Percentiles rank a stretch among this genome's conserved stretches.
These are phyloP conservation scores for Saturnia pavonia DNA, from an alignment of 2,888 invertebrate genomes.

Conservation along the genomic window DNA sequence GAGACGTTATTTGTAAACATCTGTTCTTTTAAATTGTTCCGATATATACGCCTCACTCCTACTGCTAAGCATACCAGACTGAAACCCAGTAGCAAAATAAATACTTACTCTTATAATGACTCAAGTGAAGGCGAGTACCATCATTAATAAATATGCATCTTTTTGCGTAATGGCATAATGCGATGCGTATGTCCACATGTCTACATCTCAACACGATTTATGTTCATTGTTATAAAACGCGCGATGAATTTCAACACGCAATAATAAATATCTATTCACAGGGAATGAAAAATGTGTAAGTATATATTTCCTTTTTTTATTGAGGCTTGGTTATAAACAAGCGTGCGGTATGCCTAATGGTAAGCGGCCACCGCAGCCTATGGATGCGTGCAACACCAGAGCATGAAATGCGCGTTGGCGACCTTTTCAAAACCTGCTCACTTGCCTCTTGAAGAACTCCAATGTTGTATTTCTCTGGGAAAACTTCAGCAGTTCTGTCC, in stretches of 20 bases:
- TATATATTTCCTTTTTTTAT: not conserved
- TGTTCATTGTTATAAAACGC: not conserved
- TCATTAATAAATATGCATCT: slow-evolving; percentile 1
- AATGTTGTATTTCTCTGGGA: too few relatives aligned
- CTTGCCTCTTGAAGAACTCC: too few relatives aligned
- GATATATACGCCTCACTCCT: too few relatives aligned
- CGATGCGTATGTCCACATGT: not conserved
- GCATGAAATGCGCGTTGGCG: too few relatives aligned
- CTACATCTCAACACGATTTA: not conserved
- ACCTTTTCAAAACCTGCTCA: too few relatives aligned
- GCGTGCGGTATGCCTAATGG: too few relatives aligned
- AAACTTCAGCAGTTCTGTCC: too few relatives aligned
- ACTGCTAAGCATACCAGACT: not conserved
- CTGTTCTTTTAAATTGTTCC: too few relatives aligned
- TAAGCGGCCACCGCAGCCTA: too few relatives aligned
- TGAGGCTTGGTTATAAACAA: not conserved
- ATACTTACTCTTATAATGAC: not conserved
- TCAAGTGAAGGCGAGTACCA: not conserved
- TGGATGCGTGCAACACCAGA: too few relatives aligned
- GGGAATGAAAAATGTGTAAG: not conserved
- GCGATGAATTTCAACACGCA: not conserved
- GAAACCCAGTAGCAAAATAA: not conserved
- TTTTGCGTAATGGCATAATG: not conserved
- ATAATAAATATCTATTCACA: not conserved
- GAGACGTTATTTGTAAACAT: too few relatives aligned